Evolutionary conservation across 2,797 vertebrate species (phyloP), one percentile per base, ranked within the genome.

Genomic region (Sorex maritimensis): DNA sequence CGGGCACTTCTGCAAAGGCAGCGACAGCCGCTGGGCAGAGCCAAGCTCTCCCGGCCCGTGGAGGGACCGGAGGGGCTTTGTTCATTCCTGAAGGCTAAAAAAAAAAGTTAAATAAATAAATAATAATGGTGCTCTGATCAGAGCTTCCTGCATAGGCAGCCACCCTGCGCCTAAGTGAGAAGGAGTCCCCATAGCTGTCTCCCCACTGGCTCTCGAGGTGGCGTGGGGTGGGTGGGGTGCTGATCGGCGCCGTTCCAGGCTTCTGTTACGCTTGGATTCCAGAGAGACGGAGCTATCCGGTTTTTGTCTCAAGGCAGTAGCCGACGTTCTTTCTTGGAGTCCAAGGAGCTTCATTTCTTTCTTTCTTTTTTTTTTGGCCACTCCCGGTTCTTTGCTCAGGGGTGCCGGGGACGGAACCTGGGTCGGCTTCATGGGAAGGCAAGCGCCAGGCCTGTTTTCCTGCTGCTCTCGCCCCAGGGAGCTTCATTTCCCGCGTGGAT

Each of bases 181-280:
- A 1, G 5, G 17, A 63, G 26, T 23, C 0, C 30, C 30, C 28
- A 9, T 30, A 14, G 58, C 58, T 2, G 65, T 0, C 0, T 14
- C 67, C 69, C 15, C 2, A 0, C 9, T 5, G 67, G 46, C 5
- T 1, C 7, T 46, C 5, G 1, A 0, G 14, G 28, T 38, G 58
- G 6, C 21, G 6, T 61, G 21, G 49, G 41, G 49, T 52, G 49
- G 49, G 10, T 52, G 49, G 58, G 58, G 58, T 67, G 65, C 65
- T 67, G 24, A 2, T 8, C 2, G 63, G 63, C 8, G 9, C 19
- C 63, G 0, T 1, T 0, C 63, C 24, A 15, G 55, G 24, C 17
- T 49, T 88, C 72, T n/a, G 30, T 61, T 61, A 15, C 58, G 4
- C 15, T 61, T 61, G 58, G 12, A 26, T 46, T 63, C 49, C 93